Evolutionary conservation across 2,797 vertebrate genomes (phyloP).

Genomic region (Numenius phaeopus): DNA sequence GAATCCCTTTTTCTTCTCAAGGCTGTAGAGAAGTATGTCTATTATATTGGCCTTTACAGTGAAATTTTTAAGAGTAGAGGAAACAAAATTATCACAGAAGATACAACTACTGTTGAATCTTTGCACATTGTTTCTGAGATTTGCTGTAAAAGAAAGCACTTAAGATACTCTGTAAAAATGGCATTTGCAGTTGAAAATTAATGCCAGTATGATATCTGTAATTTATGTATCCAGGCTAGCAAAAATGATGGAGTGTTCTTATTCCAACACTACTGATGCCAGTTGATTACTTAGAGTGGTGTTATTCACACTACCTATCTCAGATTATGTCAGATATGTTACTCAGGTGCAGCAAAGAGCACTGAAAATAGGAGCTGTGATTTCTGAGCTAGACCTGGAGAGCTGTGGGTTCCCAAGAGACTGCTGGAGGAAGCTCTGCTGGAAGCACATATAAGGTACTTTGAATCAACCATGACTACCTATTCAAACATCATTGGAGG

Average conservation of each 20-base stretch:
- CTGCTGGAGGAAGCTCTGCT: background rate
- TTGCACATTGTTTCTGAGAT: background rate
- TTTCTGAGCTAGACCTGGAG: background rate
- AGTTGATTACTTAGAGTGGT: background rate
- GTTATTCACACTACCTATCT: background rate
- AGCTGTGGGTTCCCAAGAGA: background rate
- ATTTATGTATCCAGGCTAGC: background rate
- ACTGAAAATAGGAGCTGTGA: background rate
- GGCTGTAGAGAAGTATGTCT: background rate
- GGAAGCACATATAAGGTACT: background rate
- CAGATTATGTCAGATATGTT: background rate
- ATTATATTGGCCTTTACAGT: background rate
- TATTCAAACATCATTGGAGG: background rate
- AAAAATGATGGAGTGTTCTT: background rate
- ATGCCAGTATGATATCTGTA: background rate
- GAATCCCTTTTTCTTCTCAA: conserved; percentile 5
- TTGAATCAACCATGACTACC: background rate
- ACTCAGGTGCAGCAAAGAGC: background rate
- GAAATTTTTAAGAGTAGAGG: background rate
- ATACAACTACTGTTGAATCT: background rate
- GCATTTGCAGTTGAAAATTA: conserved; percentile 7
- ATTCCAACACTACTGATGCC: background rate
- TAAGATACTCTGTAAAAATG: background rate
- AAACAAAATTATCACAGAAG: conserved; percentile 29
- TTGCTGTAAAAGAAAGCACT: background rate